Conservation (phyloP, 2,888 invertebrate species). For the Lasius fuliginosus region DNA sequence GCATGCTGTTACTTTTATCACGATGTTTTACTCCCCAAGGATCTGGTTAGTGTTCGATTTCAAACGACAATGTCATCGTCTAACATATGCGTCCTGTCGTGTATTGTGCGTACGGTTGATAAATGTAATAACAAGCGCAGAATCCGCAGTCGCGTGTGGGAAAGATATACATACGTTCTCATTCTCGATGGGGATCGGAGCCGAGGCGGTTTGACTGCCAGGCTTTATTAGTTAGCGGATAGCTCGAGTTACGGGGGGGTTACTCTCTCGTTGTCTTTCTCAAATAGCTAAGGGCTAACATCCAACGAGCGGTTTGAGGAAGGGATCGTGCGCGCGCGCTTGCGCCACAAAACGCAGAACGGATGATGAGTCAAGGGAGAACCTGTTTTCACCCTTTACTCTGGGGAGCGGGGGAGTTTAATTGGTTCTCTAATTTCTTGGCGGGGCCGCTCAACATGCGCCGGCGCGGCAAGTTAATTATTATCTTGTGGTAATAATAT, state of each 20-base stretch:
- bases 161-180: slow-evolving; percentile 76
- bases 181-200: slow-evolving; percentile 62
- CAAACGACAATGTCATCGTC: slow-evolving; percentile 63
- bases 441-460: slow-evolving; percentile 12
- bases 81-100: slow-evolving; percentile 74
- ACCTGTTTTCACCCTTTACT: slow-evolving; percentile 64
- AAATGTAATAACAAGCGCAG: slow-evolving; percentile 77
- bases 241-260: slow-evolving; percentile 74
- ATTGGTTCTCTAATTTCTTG: slow-evolving; percentile 54
- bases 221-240: slow-evolving; percentile 76
- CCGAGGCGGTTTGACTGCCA: slow-evolving; percentile 73
- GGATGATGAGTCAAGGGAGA: slow-evolving; percentile 62
- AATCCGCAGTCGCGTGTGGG: slow-evolving; percentile 77
- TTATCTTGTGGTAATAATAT: slow-evolving; percentile 30
- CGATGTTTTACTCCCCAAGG: slow-evolving; percentile 61
- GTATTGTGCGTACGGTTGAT: slow-evolving; percentile 70
- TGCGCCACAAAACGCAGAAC: slow-evolving; percentile 17
- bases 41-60: slow-evolving; percentile 77
- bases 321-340: slow-evolving; percentile 44
- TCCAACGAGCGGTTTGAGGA: slow-evolving; percentile 39
- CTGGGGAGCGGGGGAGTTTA: slow-evolving; percentile 57
- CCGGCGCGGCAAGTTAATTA: slow-evolving; percentile 32
- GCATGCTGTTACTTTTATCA: slow-evolving; percentile 75
- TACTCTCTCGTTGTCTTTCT: slow-evolving; percentile 60
- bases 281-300: slow-evolving; percentile 69